Evolutionary conservation across 2,888 invertebrate genomes (phyloP).

Genomic region (Sinohyriopsis cumingii): DNA sequence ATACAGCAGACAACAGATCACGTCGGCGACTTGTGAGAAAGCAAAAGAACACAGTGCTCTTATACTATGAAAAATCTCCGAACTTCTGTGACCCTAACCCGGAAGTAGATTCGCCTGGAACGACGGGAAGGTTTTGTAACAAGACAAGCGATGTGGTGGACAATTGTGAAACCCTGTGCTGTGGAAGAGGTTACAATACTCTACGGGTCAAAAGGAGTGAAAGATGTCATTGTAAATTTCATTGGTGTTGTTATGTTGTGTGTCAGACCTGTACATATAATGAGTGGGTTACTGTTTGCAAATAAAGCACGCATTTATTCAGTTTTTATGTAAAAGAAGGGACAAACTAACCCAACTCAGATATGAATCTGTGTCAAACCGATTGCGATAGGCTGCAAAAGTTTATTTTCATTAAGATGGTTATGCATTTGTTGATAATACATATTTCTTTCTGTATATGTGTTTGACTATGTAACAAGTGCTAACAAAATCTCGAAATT

Average conservation of each 20-base stretch:
- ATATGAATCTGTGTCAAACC: too few relatives aligned
- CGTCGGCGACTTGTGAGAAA: conserved; percentile 47
- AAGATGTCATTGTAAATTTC: conserved; percentile 70
- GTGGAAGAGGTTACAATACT: conserved; percentile 72
- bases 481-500: too few relatives aligned
- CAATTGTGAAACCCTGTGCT: conserved; percentile 65
- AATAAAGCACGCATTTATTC: conserved; percentile 74
- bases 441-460: too few relatives aligned
- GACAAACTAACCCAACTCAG: too few relatives aligned
- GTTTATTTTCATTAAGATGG: too few relatives aligned
- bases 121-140: conserved; percentile 67
- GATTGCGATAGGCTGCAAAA: too few relatives aligned
- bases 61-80: conserved; percentile 94
- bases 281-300: conserved; percentile 89
- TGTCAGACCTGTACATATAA: conserved; percentile 75
- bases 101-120: conserved; percentile 63
- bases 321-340: not conserved
- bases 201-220: conserved; percentile 72
- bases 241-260: conserved; percentile 71
- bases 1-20: conserved; percentile 47
- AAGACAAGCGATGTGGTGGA: conserved; percentile 59
- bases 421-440: too few relatives aligned
- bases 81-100: conserved; percentile 85
- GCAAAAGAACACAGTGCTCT: conserved; percentile 75
- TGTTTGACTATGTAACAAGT: too few relatives aligned